phyloP scores from a whole-genome alignment of 2,888 invertebrate species.

The Prenolepis imparis region DNA sequence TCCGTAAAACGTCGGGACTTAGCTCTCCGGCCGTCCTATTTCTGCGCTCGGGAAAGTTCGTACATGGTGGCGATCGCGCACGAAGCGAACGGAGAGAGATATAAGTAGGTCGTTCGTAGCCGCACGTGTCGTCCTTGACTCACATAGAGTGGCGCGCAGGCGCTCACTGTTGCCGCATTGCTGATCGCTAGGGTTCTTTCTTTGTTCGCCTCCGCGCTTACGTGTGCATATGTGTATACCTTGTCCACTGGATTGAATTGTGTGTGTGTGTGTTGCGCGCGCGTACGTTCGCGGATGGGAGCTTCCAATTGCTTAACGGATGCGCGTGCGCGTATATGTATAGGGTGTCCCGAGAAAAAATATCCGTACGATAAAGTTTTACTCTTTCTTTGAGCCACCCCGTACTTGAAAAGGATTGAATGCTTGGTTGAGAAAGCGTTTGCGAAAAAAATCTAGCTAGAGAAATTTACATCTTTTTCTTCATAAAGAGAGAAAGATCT shows the following conservation, averaged over 20 bases:
- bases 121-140: constrained; percentile 87
- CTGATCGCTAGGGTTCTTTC: constrained; percentile 82
- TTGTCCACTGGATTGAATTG: background rate
- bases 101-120: constrained; percentile 86
- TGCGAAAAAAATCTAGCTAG: background rate
- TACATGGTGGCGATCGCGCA: constrained; percentile 78
- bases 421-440: background rate
- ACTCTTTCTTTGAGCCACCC: background rate
- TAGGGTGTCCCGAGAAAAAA: constrained; percentile 27
- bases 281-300: constrained; percentile 53
- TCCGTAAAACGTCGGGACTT: constrained; percentile 49
- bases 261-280: constrained; percentile 41
- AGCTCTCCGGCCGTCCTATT: constrained; percentile 78
- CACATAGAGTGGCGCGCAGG: constrained; percentile 85
- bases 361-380: background rate
- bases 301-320: constrained; percentile 55
- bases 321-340: constrained; percentile 47
- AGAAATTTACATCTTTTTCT: background rate
- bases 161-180: constrained; percentile 83
- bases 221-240: background rate
- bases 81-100: constrained; percentile 82
- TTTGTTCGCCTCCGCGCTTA: constrained; percentile 68
- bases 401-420: background rate
- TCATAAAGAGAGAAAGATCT: background rate
- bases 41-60: constrained; percentile 84